Evolutionary conservation across 2,888 invertebrate genomes (phyloP).

Genomic region (Scotopteryx bipunctaria): DNA sequence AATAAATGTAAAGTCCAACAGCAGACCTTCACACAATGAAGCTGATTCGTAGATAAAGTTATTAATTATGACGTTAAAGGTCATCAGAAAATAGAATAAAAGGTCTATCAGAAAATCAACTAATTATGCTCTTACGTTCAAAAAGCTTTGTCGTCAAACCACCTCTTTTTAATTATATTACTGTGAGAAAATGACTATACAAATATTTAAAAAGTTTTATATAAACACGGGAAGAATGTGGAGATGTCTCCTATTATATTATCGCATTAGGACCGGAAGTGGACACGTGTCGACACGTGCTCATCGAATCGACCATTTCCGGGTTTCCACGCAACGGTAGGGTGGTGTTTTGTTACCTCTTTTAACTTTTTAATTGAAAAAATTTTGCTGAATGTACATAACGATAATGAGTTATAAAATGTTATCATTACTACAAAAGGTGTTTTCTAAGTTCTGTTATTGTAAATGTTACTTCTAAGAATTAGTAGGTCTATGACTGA

Average conservation of each 20-base stretch:
- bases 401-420: background rate
- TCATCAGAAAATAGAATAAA: no score
- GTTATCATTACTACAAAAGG: no score
- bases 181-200: constrained; percentile 53
- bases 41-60: no score
- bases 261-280: constrained; percentile 75
- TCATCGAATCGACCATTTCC: constrained; percentile 75
- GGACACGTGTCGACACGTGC: constrained; percentile 74
- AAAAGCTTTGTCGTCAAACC: background rate
- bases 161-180: constrained; percentile 27
- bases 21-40: no score
- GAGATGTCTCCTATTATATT: constrained; percentile 83
- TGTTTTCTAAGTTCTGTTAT: no score
- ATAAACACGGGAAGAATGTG: constrained; percentile 60
- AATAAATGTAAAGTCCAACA: no score
- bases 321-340: constrained; percentile 48
- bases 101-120: background rate
- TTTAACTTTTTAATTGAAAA: constrained; percentile 24
- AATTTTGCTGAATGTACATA: constrained; percentile 3
- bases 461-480: no score
- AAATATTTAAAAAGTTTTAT: constrained; percentile 53
- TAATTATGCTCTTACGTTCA: background rate
- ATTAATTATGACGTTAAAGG: no score
- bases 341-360: constrained; percentile 33
- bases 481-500: no score